Evolutionary conservation across 2,113 vertebrate genomes (phyloP).

Genomic region (Gopherus flavomarginatus): DNA sequence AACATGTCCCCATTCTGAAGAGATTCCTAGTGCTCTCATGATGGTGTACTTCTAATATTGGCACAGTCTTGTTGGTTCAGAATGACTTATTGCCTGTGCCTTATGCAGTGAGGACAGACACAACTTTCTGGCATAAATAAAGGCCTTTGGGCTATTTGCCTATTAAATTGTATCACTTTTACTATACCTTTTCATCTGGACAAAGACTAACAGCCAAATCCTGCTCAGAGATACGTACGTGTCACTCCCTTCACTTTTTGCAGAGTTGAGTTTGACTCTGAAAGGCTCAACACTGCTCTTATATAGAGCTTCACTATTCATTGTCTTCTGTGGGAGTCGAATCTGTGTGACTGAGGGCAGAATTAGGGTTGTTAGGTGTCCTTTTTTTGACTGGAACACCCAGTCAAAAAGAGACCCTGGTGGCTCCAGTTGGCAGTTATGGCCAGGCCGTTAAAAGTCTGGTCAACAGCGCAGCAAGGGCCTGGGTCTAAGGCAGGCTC

Average conservation of each 20-base stretch:
- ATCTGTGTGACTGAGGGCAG: neutral
- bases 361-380: neutral
- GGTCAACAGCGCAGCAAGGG: too few relatives aligned
- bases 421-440: too few relatives aligned
- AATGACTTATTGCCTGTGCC: neutral
- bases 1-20: neutral
- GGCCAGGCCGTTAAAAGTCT: too few relatives aligned
- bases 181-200: neutral
- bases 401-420: too few relatives aligned
- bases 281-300: neutral
- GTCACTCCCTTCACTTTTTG: neutral
- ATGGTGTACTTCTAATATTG: neutral
- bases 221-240: neutral
- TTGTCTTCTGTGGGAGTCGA: neutral
- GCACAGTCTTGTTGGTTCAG: neutral
- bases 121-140: neutral
- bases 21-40: neutral
- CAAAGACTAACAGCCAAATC: neutral
- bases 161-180: neutral
- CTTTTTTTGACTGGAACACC: too few relatives aligned
- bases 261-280: neutral
- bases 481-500: too few relatives aligned
- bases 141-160: neutral
- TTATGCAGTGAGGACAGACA: neutral
- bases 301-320: neutral